Base-by-base conservation (phyloP, 2,797 vertebrate genomes). In the Anguilla megastoma region DNA sequence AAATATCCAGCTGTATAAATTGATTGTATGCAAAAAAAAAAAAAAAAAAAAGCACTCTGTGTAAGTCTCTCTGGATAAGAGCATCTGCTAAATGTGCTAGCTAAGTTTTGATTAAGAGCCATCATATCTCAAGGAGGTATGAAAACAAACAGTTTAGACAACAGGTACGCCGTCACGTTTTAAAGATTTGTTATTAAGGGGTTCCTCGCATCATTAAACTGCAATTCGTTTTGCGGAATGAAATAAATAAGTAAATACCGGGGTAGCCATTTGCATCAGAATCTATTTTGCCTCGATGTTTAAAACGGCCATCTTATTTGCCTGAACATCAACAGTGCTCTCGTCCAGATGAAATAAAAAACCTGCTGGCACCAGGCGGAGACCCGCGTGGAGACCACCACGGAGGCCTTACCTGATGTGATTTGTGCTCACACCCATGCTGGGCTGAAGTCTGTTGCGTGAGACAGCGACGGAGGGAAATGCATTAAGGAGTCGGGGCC, bases 401-500 rank as follows among this genome's bases (percentile, higher is more conserved):
- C 94, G 0, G 92, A 93, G 95, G 95, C 95, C 95, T 92, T 50
- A 86, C 93, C 93, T 94, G 92, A 95, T 66, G 36, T 93, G 93
- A 94, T 95, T 95, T 94, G 94, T 95, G 93, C 90, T 93, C 94
- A 94, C 96, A 90, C 93, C 91, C 95, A 94, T 89, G 93, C 94
- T 94, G 93, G 91, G 95, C 93, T 94, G 94, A 94, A 95, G 96
- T 94, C 94, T 96, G 95, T 95, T 95, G 94, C 95, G 92, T 94
- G 94, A 95, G 93, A 92, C 93, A 93, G 93, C 91, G 93, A 91
- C 92, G 91, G 93, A 89, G 95, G 92, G 95, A 95, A 96, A 96
- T 92, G 92, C 93, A 95, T 97, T 95, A 86, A 93, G 93, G 92
- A 89, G 66, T 86, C 87, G 87, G 66, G 36, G 85, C 92, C 94